Percentiles rank a stretch among this genome's conserved stretches.
Conservation (phyloP, 2,113 vertebrate genomes). For the Prunella fulvescens region DNA sequence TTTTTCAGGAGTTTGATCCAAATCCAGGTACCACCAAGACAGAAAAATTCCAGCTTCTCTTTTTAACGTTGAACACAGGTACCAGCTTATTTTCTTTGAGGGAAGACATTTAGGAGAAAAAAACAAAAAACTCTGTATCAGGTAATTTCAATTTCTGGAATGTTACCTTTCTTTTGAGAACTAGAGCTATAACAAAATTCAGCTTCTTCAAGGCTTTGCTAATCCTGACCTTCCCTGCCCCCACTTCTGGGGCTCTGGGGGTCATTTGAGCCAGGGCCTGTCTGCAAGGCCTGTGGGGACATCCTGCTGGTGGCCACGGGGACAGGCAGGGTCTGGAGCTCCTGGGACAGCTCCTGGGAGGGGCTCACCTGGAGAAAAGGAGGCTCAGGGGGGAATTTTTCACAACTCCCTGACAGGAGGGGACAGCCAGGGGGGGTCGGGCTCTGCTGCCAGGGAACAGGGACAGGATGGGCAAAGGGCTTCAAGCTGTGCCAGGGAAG, state of each 20-base stretch:
- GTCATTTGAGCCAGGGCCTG: background rate
- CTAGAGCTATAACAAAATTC: background rate
- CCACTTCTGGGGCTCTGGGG: background rate
- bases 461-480: background rate
- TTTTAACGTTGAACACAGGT: background rate
- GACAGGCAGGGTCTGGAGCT: background rate
- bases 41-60: background rate
- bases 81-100: background rate
- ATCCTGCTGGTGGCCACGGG: background rate
- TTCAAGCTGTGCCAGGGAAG: no score
- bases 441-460: background rate
- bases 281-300: background rate
- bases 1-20: background rate
- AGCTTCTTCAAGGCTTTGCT: background rate
- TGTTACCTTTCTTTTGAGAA: background rate
- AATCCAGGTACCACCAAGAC: background rate
- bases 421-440: rapidly evolving
- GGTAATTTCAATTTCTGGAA: background rate
- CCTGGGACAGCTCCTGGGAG: no score
- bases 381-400: background rate
- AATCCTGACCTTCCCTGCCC: background rate
- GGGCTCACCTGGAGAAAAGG: background rate
- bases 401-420: background rate
- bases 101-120: background rate
- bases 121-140: background rate